phyloP scores from a whole-genome alignment of 1,140 invertebrate species.

The Heterodera schachtii region DNA sequence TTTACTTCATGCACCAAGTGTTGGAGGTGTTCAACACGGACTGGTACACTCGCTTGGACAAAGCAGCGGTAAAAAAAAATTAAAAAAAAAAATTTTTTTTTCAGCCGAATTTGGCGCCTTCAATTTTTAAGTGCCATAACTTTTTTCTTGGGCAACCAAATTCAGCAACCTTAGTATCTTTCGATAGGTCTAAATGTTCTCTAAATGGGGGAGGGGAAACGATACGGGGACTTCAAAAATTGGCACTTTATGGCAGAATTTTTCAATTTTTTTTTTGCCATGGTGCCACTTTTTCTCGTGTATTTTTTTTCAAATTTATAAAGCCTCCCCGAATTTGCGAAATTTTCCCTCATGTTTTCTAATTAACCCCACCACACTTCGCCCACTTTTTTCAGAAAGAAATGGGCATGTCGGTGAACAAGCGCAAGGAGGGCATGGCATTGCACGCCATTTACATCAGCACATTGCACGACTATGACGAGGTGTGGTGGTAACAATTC shows the following conservation, averaged over 20 bases:
- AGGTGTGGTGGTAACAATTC: constrained; percentile 4
- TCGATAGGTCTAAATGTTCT: too few species aligned
- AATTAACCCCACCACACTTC: not conserved
- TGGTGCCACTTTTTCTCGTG: too few species aligned
- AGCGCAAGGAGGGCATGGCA: not conserved
- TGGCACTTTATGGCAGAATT: too few species aligned
- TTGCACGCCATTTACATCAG: constrained; percentile 47
- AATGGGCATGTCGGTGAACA: constrained; percentile 19
- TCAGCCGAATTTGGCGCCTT: not conserved
- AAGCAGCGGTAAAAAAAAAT: not conserved
- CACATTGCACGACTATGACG: constrained; percentile 48
- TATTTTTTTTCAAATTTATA: not conserved
- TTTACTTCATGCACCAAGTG: constrained; percentile 22
- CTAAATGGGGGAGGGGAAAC: too few species aligned
- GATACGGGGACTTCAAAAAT: too few species aligned
- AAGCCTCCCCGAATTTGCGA: not conserved
- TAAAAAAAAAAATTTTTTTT: too few species aligned
- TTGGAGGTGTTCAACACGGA: not conserved
- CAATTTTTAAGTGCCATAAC: too few species aligned
- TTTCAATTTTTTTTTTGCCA: too few species aligned
- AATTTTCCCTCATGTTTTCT: not conserved
- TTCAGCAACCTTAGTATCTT: too few species aligned
- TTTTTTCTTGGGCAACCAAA: too few species aligned
- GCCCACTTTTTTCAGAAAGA: not conserved
- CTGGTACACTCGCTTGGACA: not conserved